Conservation (phyloP, 2,113 vertebrate genomes). For the Montifringilla adamsi region DNA sequence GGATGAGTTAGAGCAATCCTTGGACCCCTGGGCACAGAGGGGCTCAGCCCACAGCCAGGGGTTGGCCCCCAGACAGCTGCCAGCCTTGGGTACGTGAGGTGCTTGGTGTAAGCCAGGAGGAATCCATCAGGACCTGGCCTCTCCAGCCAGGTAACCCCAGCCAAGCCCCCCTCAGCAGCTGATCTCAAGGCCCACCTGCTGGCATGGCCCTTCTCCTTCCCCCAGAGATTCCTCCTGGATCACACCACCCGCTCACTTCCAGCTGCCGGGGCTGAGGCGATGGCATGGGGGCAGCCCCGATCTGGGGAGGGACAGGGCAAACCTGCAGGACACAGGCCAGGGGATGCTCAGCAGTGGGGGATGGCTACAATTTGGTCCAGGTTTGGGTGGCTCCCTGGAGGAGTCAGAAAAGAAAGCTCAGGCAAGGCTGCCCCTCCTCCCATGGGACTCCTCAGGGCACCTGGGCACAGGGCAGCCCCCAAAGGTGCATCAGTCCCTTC, state of each 20-base stretch:
- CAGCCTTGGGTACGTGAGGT: fast-evolving
- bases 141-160: not conserved
- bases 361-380: fast-evolving
- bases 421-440: not conserved
- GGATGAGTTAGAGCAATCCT: not conserved
- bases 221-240: not conserved
- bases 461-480: not conserved
- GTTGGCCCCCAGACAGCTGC: not conserved
- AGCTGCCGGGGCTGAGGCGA: fast-evolving
- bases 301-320: fast-evolving
- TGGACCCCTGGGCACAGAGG: not conserved
- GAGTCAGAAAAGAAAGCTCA: not conserved
- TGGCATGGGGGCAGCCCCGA: fast-evolving
- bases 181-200: fast-evolving
- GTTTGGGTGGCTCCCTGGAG: not conserved
- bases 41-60: not conserved
- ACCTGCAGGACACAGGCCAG: not conserved
- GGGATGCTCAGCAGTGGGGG: fast-evolving
- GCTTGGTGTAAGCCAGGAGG: not conserved
- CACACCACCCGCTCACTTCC: fast-evolving
- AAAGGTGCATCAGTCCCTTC: not conserved
- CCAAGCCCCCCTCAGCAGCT: not conserved
- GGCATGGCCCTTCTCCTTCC: not conserved
- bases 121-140: not conserved
- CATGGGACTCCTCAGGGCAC: not conserved